phyloP scores from a whole-genome alignment of 2,888 invertebrate species.

The Cepaea hortensis region DNA sequence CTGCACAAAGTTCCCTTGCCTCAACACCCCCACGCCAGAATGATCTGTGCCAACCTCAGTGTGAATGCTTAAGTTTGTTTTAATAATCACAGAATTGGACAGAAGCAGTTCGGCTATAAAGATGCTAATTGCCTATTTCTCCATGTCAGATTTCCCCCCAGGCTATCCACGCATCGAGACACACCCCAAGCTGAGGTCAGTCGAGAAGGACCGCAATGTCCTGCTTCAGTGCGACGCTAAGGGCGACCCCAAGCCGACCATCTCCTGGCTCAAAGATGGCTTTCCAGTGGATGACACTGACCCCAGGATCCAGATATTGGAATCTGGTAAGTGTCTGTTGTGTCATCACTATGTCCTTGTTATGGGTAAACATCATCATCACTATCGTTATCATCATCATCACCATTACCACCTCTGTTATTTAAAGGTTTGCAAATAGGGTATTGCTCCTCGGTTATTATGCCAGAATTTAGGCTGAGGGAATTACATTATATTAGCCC shows the following conservation, averaged over 20 bases:
- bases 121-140: not conserved
- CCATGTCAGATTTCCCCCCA: conserved; percentile 84
- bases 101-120: no score
- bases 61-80: no score
- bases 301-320: conserved; percentile 66
- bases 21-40: no score
- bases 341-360: no score
- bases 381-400: not conserved
- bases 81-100: no score
- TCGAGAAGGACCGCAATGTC: conserved; percentile 95
- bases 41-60: no score
- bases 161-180: conserved; percentile 94
- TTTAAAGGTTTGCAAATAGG: no score
- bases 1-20: no score
- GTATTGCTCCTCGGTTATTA: no score
- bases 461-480: no score
- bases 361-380: no score
- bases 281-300: conserved; percentile 83
- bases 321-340: conserved; percentile 57
- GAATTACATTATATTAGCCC: no score
- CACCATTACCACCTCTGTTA: not conserved
- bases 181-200: conserved; percentile 93
- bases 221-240: conserved; percentile 91
- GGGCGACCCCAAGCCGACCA: conserved; percentile 86
- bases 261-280: conserved; percentile 95